phyloP scores from a whole-genome alignment of 2,113 vertebrate genomes.

The Collichthys lucidus region DNA sequence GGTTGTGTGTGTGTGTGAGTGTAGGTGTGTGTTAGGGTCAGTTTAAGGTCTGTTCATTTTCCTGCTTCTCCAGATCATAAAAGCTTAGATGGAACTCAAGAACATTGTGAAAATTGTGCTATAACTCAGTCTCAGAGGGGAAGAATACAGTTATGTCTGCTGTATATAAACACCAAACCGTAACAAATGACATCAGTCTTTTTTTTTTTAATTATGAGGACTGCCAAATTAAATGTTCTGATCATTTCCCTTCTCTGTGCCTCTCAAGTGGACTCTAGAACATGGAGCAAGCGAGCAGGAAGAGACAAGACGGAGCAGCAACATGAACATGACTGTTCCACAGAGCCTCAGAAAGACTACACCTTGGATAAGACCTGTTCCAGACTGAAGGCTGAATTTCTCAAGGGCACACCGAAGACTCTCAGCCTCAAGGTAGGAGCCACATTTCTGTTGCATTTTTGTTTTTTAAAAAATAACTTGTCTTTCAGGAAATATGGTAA shows the following conservation, averaged over 20 bases:
- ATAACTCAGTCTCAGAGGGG: constrained; percentile 15
- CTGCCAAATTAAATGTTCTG: constrained; percentile 2
- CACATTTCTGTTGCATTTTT: constrained; percentile 28
- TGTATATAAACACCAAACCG: constrained; percentile 11
- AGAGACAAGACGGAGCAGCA: constrained; percentile 26
- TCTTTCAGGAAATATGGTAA: background rate
- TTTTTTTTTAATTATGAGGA: background rate
- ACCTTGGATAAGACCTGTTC: constrained; percentile 20
- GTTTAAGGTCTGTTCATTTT: constrained; percentile 49
- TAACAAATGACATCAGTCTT: background rate
- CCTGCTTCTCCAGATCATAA: constrained; percentile 50
- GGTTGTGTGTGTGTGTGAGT: background rate
- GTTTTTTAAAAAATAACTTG: constrained; percentile 1
- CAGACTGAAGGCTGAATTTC: constrained; percentile 31
- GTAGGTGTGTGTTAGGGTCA: constrained; percentile 38
- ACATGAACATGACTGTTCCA: constrained; percentile 13
- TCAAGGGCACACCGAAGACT: constrained; percentile 36
- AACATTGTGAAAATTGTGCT: constrained; percentile 42
- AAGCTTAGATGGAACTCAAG: constrained; percentile 36
- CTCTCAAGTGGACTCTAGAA: constrained; percentile 49
- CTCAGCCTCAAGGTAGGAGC: constrained; percentile 87
- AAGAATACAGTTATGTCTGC: constrained; percentile 11
- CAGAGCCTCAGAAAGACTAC: constrained; percentile 17
- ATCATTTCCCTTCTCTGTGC: constrained; percentile 34
- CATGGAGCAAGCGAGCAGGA: constrained; percentile 28